Evolutionary conservation across 2,888 invertebrate genomes (phyloP), one percentile per base, ranked within the genome.

Genomic region (Priapulus caudatus): DNA sequence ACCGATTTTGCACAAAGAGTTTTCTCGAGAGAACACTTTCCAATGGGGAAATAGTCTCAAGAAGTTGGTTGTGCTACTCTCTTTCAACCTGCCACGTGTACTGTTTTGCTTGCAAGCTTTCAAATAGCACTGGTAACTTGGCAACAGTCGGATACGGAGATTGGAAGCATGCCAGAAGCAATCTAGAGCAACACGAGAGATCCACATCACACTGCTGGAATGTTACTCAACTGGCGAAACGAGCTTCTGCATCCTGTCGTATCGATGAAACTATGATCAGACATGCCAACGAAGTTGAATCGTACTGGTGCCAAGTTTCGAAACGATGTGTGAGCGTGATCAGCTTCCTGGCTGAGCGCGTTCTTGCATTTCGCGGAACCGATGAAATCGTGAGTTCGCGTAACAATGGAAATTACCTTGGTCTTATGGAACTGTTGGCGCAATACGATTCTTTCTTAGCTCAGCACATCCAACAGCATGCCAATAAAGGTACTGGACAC

Each of bases 381-480:
- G 50, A 57, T 55, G 61, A 67, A 56, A 60, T 47, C 33, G 59
- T 66, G 56, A 58, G 60, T 45, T 52, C 52, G 4, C 22, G 33
- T 21, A 46, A 59, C 33, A 65, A 60, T 59, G 64, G 63, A 44
- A 67, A 67, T 50, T 65, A 59, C 55, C 48, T 63, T 2, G 62
- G 61, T 48, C 43, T 52, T 33, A 19, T 65, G 18, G 64, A 67
- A 55, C 52, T 64, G 16, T 33, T 66, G 20, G 55, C 64, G 15
- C 55, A 65, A 51, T 67, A 61, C 51, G 64, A 66, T 56, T 59
- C 62, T 3, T 67, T 66, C 53, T 50, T 65, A 44, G 51, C 44
- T n/a, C 50, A 55, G 43, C 64, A 66, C 55, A 56, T 66, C 24
- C 23, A 53, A 50, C 57, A 58, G 46, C 58, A 60, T 55, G 64